A percentile compares a stretch with the other conserved stretches of the same genome.
Evolutionary conservation across 2,888 invertebrate species (phyloP).

Genomic region (Pedicia rivosa): DNA sequence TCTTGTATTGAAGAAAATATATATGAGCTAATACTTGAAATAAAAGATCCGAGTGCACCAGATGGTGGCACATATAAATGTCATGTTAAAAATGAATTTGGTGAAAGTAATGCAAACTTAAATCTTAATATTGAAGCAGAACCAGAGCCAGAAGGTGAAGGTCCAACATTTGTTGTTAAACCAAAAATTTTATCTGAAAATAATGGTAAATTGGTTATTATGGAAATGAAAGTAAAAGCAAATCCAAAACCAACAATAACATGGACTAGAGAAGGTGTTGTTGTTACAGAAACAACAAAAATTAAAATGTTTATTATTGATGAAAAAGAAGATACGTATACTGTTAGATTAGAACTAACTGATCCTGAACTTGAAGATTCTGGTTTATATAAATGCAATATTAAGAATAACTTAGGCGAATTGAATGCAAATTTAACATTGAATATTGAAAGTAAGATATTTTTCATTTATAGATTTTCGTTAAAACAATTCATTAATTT

Average conservation of each 20-base stretch:
- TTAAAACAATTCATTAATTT: conserved; percentile 3
- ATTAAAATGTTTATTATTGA: conserved; percentile 61
- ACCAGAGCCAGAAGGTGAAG: conserved; percentile 83
- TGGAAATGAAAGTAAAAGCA: conserved; percentile 77
- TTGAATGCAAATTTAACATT: conserved; percentile 92
- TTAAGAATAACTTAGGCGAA: conserved; percentile 91
- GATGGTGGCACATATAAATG: conserved; percentile 86
- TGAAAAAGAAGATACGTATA: conserved; percentile 64
- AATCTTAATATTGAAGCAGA: conserved; percentile 95
- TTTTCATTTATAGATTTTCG: conserved; percentile 1
- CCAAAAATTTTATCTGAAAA: conserved; percentile 74
- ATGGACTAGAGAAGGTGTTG: conserved; percentile 68
- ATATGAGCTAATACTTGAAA: conserved; percentile 68
- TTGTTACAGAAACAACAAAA: conserved; percentile 67
- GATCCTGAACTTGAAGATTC: conserved; percentile 93
- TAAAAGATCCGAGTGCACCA: conserved; percentile 63
- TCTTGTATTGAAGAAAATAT: conserved; percentile 65
- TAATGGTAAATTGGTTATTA: conserved; percentile 67
- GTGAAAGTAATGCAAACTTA: conserved; percentile 92
- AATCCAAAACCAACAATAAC: conserved; percentile 64
- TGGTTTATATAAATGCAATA: conserved; percentile 95
- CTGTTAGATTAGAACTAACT: conserved; percentile 69
- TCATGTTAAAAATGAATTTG: conserved; percentile 87
- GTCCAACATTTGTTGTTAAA: conserved; percentile 87
- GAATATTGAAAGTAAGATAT: conserved; percentile 85